phyloP scores from a whole-genome alignment of 2,113 vertebrate genomes.

The Panthera uncia region DNA sequence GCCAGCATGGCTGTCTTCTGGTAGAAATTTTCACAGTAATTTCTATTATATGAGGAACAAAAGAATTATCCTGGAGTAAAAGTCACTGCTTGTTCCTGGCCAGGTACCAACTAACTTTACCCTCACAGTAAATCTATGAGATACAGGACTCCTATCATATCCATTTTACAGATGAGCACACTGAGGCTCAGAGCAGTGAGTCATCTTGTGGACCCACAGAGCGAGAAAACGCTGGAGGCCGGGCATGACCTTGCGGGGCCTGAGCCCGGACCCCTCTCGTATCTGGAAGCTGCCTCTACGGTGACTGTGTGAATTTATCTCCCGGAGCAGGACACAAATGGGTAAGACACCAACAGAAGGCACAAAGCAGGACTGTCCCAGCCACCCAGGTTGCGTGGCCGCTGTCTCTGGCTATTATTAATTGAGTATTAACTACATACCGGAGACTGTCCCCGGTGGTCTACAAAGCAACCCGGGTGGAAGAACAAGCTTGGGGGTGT shows the following conservation, averaged over 20 bases:
- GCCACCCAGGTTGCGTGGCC: accelerated
- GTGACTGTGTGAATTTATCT: accelerated
- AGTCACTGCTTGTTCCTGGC: too few relatives aligned
- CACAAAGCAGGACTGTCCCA: neutral
- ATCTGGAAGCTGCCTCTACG: neutral
- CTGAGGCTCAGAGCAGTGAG: neutral
- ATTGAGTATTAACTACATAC: accelerated
- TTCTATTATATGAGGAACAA: neutral
- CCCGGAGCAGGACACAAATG: accelerated
- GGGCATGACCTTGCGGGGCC: neutral
- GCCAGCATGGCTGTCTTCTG: accelerated
- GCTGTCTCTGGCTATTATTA: accelerated
- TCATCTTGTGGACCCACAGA: neutral
- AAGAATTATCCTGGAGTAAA: too few relatives aligned
- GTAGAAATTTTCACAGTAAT: neutral
- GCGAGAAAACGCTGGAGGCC: neutral
- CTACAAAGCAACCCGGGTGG: accelerated
- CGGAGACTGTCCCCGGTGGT: accelerated
- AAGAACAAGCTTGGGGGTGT: neutral
- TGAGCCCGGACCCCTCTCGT: neutral
- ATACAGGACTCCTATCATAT: accelerated
- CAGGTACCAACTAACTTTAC: accelerated
- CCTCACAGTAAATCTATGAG: neutral
- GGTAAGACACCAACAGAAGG: neutral
- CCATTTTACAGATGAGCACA: neutral